Base-by-base conservation (phyloP, 2,113 vertebrate genomes). In the Apistogramma diplotaenia region DNA sequence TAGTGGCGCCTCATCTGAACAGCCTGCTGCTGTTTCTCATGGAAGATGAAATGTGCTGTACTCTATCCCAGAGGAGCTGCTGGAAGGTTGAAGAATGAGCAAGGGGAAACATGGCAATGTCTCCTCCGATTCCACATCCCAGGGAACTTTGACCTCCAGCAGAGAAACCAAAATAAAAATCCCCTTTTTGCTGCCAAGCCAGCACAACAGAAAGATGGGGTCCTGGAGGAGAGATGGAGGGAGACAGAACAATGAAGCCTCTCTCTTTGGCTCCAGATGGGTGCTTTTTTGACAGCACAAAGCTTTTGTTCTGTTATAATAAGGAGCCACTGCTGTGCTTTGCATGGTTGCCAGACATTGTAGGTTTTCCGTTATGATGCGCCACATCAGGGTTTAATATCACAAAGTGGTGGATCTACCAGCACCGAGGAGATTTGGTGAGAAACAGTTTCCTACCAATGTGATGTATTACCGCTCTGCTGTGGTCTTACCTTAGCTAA, bases 101-200 rank as follows among this genome's bases (percentile, higher is more conserved):
- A 46, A 76, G 81, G 70, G 84, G 76, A 71, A 87, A 85, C 87
- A 91, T 91, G 89, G 88, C 87, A 88, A 81, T 84, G 61, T 91
- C 89, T 92, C 84, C 87, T 92, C 91, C 85, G 90, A 90, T 89
- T 93, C 91, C 85, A 89, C 88, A 93, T 87, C 90, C 89, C 80
- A 72, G 49, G 67, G 85, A 93, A 91, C 90, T 92, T 76, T 94
- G 87, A 92, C 91, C 93, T 91, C 91, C 89, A 90, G 90, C 89
- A 85, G 89, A 91, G 89, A 90, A 93, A 92, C 87, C 89, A 92
- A 91, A 92, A 91, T 83, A 93, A 91, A 93, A 90, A 86, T 90
- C 90, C 93, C 89, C 88, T 81, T 78, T 74, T 89, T 19, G 25
- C 74, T 33, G 89, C 90, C 87, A 91, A 91, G 71, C 62, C 88